Evolutionary conservation across 2,113 vertebrate genomes (phyloP), one percentile per base, ranked within the genome.

Genomic region (Leptobrachium leishanense): DNA sequence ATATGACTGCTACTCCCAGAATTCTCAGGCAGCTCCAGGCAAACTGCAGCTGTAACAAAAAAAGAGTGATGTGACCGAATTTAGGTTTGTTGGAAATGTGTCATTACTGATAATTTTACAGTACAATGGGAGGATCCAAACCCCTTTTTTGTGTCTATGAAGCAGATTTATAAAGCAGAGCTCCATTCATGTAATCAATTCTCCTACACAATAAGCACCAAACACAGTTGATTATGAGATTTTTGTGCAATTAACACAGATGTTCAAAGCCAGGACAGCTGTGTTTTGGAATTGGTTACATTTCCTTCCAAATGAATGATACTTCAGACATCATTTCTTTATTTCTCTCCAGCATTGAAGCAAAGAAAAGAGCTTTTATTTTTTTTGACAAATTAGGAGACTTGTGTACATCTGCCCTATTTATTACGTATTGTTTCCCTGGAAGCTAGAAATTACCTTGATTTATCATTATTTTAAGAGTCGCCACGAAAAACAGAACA

Each of bases 191-290:
- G 13, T 59, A 59, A 59, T 59, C 55, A 8, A 12, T 15, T 12
- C 55, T 63, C 15, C 40, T 41, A 31, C 11, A 68, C 55, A 43
- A 76, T 57, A 43, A 15, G 43, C 64, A 12, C 57, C 46, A 67
- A 20, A 59, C 13, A 3, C 55, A 12, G 54, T 76, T 57, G 55
- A 68, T 68, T 57, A 76, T 68, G 39, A 57, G 31, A 41, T 53
- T 57, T n/a, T 41, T 66, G 67, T 68, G 57, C 65, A 77, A 69
- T 68, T 46, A 77, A 39, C 44, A 13, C 75, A 77, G 75, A 77
- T 77, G 75, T 77, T 77, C 66, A 68, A 15, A 77, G 41, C 68
- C 53, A 68, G 50, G 31, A 64, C 75, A 31, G 66, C 66, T 77
- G 41, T 69, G 66, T 59, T 59, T 59, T 13, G 55, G 13, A 59